Percentiles rank a stretch among this genome's conserved stretches.
These are phyloP conservation scores for Parazoanthus swiftii DNA, from an alignment of 92 coral and sea anemone species.

Conservation along the genomic window DNA sequence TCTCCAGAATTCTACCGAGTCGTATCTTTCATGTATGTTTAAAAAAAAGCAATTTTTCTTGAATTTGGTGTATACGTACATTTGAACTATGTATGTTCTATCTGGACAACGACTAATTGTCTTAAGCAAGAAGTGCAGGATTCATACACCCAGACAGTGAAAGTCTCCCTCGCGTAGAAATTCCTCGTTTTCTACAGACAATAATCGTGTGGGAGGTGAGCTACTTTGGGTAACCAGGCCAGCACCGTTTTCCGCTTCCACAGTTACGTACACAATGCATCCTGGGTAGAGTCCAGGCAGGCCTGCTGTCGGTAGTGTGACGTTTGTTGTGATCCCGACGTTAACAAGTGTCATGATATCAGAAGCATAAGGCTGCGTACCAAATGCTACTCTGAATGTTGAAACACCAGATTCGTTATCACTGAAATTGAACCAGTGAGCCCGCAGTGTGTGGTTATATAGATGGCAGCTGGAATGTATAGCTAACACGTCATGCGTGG, in stretches of 20 bases:
- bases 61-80: no score
- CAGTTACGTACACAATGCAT: slow-evolving; percentile 70
- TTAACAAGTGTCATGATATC: slow-evolving; percentile 60
- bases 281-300: slow-evolving; percentile 57
- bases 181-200: slow-evolving; percentile 55
- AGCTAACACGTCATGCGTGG: slow-evolving; percentile 82
- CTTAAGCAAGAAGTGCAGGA: no score
- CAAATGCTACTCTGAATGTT: slow-evolving; percentile 76
- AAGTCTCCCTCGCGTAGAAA: slow-evolving; percentile 72
- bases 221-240: slow-evolving; percentile 63
- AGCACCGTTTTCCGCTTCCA: slow-evolving; percentile 77
- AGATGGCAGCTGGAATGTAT: slow-evolving; percentile 85
- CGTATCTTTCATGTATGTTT: no score
- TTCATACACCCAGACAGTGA: slow-evolving; percentile 37
- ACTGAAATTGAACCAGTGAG: slow-evolving; percentile 80
- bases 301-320: slow-evolving; percentile 40
- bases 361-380: slow-evolving; percentile 45
- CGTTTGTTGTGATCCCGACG: slow-evolving; percentile 61
- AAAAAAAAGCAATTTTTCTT: no score
- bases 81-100: no score
- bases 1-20: no score
- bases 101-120: no score
- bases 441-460: slow-evolving; percentile 80
- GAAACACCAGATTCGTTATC: slow-evolving; percentile 78
- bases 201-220: slow-evolving; percentile 83